phyloP scores from a whole-genome alignment of 1,140 invertebrate species.

The Eriosoma lanigerum region DNA sequence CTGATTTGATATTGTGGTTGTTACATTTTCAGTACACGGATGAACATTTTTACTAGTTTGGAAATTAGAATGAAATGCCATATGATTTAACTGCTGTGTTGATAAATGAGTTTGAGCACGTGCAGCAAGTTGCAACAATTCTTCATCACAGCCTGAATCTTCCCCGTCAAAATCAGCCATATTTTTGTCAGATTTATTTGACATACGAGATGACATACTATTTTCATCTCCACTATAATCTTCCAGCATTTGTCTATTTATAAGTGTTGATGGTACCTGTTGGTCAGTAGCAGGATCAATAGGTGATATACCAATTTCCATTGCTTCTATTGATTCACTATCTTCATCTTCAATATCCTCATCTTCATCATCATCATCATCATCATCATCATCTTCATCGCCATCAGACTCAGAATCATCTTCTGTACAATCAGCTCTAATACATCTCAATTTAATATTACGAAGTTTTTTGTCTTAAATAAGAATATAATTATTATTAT shows the following conservation, averaged over 20 bases:
- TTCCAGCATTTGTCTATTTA: conserved; percentile 61
- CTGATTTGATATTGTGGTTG: conserved; percentile 60
- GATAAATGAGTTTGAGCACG: conserved; percentile 55
- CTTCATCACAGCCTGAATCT: conserved; percentile 82
- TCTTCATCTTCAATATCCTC: conserved; percentile 57
- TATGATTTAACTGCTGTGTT: conserved; percentile 57
- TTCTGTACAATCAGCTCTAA: conserved; percentile 42
- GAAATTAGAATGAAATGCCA: conserved; percentile 57
- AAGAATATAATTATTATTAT: background rate
- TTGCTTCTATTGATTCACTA: conserved; percentile 56
- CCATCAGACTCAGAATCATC: conserved; percentile 55
- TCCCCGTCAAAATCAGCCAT: conserved; percentile 94
- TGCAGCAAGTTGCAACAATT: conserved; percentile 75
- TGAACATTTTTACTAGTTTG: conserved; percentile 52
- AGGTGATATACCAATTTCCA: conserved; percentile 50
- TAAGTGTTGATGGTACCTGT: conserved; percentile 55
- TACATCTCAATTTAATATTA: conserved; percentile 36
- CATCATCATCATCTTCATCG: conserved; percentile 56
- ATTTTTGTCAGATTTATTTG: conserved; percentile 92
- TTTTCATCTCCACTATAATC: conserved; percentile 72
- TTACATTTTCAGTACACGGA: conserved; percentile 52
- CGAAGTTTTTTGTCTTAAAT: conserved; percentile 44
- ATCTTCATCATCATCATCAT: conserved; percentile 56
- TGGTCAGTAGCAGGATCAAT: conserved; percentile 54
- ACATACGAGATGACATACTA: conserved; percentile 83